Conservation (phyloP, 2,113 vertebrate species). For the human region GRCh38 chr12:92425501-92426000, state of each 20-base stretch:
- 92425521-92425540: conserved; percentile 44
- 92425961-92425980: background rate
- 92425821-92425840: conserved; percentile 2
- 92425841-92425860: background rate
- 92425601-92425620: conserved; percentile 64
- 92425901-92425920: background rate
- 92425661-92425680: conserved; percentile 47
- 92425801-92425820: conserved; percentile 29
- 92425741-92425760: background rate
- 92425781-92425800: conserved; percentile 22
- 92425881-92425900: background rate
- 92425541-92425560: conserved; percentile 53
- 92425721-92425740: background rate
- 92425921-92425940: background rate
- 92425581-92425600: conserved; percentile 59
- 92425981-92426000: background rate
- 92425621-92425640: conserved; percentile 32
- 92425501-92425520: conserved; percentile 51
- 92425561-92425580: conserved; percentile 41
- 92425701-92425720: conserved; percentile 17
- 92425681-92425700: conserved; percentile 39
- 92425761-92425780: conserved; percentile 15
- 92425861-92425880: conserved; percentile 21
- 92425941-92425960: background rate
- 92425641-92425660: conserved; percentile 47